phyloP scores from a whole-genome alignment of 2,113 vertebrate genomes.

The Boulengeromyrus knoepffleri region DNA sequence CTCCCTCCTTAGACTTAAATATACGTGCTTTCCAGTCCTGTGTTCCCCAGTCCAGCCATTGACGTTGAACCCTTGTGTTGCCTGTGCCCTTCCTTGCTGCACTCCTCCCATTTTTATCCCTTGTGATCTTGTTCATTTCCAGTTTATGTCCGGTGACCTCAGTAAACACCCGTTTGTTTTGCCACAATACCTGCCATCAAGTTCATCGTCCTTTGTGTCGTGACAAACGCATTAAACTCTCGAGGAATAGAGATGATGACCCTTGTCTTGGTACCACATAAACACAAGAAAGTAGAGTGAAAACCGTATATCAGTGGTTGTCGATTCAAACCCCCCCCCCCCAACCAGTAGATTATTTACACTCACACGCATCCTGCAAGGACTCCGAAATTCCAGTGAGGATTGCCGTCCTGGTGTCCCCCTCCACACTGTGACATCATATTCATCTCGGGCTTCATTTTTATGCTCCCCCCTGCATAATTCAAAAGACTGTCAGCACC shows the following conservation, averaged over 20 bases:
- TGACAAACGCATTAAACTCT: background rate
- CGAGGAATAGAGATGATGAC: background rate
- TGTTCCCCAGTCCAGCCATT: no score
- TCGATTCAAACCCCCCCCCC: background rate
- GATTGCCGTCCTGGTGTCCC: background rate
- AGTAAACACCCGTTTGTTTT: no score
- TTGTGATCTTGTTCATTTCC: no score
- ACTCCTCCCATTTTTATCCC: no score
- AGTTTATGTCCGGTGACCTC: no score
- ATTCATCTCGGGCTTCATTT: background rate
- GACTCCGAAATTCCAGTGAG: background rate
- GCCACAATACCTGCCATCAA: no score
- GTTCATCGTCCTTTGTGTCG: no score
- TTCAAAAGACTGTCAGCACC: background rate
- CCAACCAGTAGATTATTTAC: background rate
- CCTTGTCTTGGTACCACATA: background rate
- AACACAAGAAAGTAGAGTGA: background rate
- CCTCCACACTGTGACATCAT: background rate
- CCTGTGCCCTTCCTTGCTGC: no score
- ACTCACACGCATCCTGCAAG: background rate
- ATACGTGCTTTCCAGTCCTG: no score
- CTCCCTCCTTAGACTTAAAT: no score
- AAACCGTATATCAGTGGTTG: background rate
- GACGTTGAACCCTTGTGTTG: no score
- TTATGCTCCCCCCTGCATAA: background rate